A percentile compares a stretch with the other conserved stretches of the same genome.
phyloP scores from a whole-genome alignment of 2,113 vertebrate species.

The Cynocephalus volans region DNA sequence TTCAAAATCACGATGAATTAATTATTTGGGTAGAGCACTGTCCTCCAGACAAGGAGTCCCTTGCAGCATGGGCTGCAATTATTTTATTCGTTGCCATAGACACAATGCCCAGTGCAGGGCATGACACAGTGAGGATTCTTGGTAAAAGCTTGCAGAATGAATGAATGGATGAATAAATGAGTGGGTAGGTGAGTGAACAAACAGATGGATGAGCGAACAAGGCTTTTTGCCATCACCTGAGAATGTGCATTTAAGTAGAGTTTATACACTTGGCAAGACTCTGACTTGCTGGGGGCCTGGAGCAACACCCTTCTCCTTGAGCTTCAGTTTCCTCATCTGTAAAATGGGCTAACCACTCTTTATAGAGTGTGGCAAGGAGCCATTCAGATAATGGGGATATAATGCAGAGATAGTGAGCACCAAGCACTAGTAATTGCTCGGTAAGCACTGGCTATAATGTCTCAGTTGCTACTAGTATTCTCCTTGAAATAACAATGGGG shows the following conservation, averaged over 20 bases:
- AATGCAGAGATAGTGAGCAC: background rate
- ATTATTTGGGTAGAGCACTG: background rate
- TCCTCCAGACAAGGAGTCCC: background rate
- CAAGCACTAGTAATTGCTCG: rapidly evolving
- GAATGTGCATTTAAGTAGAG: background rate
- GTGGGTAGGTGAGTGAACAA: too few relatives aligned
- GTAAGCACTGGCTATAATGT: background rate
- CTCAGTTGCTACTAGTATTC: background rate
- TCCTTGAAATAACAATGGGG: background rate
- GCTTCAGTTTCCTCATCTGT: background rate
- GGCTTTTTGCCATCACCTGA: background rate
- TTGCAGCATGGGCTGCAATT: background rate
- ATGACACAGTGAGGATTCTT: background rate
- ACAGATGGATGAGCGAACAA: background rate
- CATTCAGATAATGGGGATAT: rapidly evolving
- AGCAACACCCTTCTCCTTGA: background rate
- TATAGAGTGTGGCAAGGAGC: rapidly evolving
- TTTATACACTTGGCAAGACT: background rate
- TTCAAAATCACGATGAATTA: background rate
- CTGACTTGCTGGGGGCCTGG: background rate
- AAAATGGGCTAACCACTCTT: background rate
- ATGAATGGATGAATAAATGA: background rate
- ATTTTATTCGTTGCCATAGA: background rate
- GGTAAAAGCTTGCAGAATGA: background rate
- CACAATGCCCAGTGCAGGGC: background rate